Evolutionary conservation across 2,113 vertebrate species (phyloP), one percentile per base, ranked within the genome.

Genomic region (Sorex araneus): DNA sequence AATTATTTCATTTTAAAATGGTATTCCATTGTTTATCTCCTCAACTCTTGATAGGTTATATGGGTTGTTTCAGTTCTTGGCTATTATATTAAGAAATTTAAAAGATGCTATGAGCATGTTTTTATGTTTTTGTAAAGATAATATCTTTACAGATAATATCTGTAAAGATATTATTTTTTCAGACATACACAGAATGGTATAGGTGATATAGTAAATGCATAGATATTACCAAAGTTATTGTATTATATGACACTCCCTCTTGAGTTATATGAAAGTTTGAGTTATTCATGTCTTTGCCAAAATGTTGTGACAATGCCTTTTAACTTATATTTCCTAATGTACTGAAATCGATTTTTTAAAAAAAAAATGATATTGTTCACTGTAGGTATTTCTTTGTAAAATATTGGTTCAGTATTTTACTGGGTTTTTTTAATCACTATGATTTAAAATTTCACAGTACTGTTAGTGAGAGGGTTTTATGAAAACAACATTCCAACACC

Each of bases 71-170:
- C 28, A 60, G 50, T 73, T 36, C 6, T 25, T 64, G 0, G 23
- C 60, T 90, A 36, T 43, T 69, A 19, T 90, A 36, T 43, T 69
- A 19, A 74, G 43, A 47, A 69, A 69, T 73, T 40, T 63, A 60
- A 64, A 89, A 84, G 10, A 10, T 32, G 11, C 19, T 74, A 75
- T 63, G 8, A 69, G 63, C 23, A 84, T 28, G 32, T 54, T 9
- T 75, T 81, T 93, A 67, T 25, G 66, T 47, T n/a, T 91, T 91
- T 64, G 30, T 64, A 43, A 32, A 25, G n/a, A 34, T n/a, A 28
- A 47, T 60, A 40, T 47, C 40, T 66, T 88, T 73, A n/a, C n/a
- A 25, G n/a, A 34, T n/a, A 28, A 47, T 60, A 40, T 47, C 40
- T 64, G 30, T 64, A 43, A 32, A 25, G n/a, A 34, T n/a, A 28